Conservation (phyloP, 2,797 vertebrate genomes). For the Pygocentrus nattereri region DNA sequence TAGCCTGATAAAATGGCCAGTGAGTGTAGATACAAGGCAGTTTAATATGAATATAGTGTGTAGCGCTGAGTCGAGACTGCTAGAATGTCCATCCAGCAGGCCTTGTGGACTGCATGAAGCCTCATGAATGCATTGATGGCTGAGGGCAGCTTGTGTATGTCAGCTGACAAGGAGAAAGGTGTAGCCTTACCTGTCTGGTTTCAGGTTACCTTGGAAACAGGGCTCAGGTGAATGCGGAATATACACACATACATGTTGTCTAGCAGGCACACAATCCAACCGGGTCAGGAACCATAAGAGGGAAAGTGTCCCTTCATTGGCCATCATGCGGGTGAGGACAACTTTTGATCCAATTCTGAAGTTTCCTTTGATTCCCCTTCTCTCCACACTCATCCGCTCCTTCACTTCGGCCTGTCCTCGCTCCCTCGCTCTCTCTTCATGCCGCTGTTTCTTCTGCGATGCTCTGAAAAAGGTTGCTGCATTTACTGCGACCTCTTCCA, state of each 20-base stretch:
- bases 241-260: not conserved
- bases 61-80: too few relatives aligned
- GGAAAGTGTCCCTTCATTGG: conserved; percentile 22
- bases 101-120: not conserved
- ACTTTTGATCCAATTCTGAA: not conserved
- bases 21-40: too few relatives aligned
- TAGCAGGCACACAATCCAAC: not conserved
- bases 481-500: too few relatives aligned
- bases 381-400: too few relatives aligned
- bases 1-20: too few relatives aligned
- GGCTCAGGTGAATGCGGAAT: conserved; percentile 29
- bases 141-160: not conserved
- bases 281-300: not conserved
- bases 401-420: conserved; percentile 22
- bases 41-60: too few relatives aligned
- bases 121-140: conserved; percentile 35
- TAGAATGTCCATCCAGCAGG: too few relatives aligned
- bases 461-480: too few relatives aligned
- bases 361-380: not conserved
- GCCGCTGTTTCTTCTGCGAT: not conserved
- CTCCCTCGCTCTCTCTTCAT: not conserved
- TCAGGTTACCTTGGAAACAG: conserved; percentile 48
- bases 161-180: conserved; percentile 15
- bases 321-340: conserved; percentile 53
- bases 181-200: conserved; percentile 36